A percentile compares a stretch with the other conserved stretches of the same genome.
Conservation (phyloP, 64 coral and sea anemone genomes). For the Stichodactyla mertensii region DNA sequence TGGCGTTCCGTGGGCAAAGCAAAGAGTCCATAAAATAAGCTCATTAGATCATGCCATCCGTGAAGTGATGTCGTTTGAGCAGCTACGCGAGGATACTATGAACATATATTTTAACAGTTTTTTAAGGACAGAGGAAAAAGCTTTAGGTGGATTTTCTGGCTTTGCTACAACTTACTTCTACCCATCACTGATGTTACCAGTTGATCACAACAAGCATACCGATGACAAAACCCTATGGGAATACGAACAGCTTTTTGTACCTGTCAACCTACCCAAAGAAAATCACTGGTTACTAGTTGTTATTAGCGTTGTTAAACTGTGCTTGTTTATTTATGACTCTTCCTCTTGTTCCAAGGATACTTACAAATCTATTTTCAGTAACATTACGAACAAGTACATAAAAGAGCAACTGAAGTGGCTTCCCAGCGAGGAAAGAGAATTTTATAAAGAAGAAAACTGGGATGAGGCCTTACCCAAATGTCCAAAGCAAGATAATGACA, state of each 20-base stretch:
- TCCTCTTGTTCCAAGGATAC: no score
- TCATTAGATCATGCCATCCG: no score
- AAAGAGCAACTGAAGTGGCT: no score
- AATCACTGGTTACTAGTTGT: slow-evolving; percentile 26
- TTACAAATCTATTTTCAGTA: no score
- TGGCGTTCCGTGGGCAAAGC: no score
- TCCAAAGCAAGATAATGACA: no score
- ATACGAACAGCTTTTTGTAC: slow-evolving; percentile 10
- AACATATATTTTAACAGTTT: background rate
- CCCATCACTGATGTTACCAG: background rate
- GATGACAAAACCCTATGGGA: slow-evolving; percentile 12
- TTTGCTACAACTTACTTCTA: slow-evolving; percentile 9
- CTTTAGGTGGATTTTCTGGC: background rate
- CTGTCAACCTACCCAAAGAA: slow-evolving; percentile 12
- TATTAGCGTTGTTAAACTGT: background rate
- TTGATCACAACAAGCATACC: slow-evolving; percentile 5
- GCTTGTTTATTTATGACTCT: no score
- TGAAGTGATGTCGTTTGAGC: background rate
- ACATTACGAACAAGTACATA: no score
- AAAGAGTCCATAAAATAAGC: no score
- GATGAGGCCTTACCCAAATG: no score
- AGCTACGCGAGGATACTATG: background rate
- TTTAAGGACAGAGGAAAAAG: background rate
- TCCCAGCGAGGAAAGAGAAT: no score
- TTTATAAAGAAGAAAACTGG: no score